A percentile compares a stretch with the other conserved stretches of the same genome.
phyloP scores from a whole-genome alignment of 2,888 invertebrate species.

The Acheta domesticus region DNA sequence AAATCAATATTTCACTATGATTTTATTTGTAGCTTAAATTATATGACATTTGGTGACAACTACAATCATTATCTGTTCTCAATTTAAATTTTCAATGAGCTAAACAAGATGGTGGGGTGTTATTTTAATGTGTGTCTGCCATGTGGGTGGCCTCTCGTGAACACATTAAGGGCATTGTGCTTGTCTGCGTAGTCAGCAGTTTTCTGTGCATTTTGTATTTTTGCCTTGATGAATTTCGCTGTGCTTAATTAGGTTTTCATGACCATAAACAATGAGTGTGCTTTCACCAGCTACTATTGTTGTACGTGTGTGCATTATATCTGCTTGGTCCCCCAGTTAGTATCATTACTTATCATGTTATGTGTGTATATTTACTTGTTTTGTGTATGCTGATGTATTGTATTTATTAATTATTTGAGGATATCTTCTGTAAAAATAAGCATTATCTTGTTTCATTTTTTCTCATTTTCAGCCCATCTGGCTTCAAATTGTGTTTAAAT shows the following conservation, averaged over 20 bases:
- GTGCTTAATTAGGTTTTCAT: background rate
- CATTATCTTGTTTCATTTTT: background rate
- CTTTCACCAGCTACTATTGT: background rate
- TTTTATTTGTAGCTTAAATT: too few relatives aligned
- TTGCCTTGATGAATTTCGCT: background rate
- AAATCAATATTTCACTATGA: too few relatives aligned
- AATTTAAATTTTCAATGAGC: too few relatives aligned
- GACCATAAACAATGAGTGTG: background rate
- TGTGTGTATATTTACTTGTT: background rate
- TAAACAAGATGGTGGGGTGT: too few relatives aligned
- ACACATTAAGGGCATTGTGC: background rate
- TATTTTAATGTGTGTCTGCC: too few relatives aligned
- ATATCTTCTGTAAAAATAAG: background rate
- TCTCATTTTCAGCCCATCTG: background rate
- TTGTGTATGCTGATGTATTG: background rate
- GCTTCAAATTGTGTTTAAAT: background rate
- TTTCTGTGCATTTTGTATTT: background rate
- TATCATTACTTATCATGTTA: background rate
- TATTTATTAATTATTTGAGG: too few relatives aligned
- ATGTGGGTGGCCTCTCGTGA: background rate
- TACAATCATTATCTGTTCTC: too few relatives aligned
- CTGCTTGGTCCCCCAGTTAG: background rate
- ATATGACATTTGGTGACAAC: too few relatives aligned
- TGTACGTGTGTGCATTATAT: background rate
- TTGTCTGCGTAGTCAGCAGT: background rate